A percentile compares a stretch with the other conserved stretches of the same genome.
Evolutionary conservation across 2,113 vertebrate species (phyloP).

Genomic region (Cariama cristata): DNA sequence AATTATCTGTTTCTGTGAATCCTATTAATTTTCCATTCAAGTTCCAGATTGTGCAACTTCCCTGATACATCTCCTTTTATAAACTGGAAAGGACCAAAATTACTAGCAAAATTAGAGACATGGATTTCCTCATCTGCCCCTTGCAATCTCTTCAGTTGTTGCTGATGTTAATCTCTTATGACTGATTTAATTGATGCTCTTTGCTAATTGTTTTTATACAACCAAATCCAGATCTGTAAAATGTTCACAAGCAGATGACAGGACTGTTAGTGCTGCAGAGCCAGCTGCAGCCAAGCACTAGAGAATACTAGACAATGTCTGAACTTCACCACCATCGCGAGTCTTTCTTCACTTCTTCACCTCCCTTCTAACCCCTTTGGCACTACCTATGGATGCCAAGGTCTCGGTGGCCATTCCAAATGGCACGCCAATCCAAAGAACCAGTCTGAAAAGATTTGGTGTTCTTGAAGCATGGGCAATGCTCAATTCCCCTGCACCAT

Average conservation of each 20-base stretch:
- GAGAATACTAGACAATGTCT: not conserved
- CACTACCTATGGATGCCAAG: not conserved
- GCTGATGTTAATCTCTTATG: not conserved
- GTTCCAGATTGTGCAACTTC: slow-evolving; percentile 9
- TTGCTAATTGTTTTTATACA: not conserved
- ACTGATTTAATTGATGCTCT: not conserved
- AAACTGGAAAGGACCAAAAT: not conserved
- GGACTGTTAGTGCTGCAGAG: not conserved
- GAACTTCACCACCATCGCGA: not conserved
- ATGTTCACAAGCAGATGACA: not conserved
- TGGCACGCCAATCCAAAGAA: not conserved
- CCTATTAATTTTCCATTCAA: not conserved
- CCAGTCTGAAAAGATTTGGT: not conserved
- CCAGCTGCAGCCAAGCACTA: not conserved
- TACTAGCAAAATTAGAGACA: not conserved
- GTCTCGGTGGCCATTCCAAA: not conserved
- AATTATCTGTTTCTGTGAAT: slow-evolving; percentile 2
- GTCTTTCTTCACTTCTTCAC: not conserved
- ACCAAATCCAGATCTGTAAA: not conserved
- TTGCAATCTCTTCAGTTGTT: not conserved
- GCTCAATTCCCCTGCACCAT: not conserved
- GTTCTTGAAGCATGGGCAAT: not conserved
- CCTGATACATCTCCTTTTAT: not conserved
- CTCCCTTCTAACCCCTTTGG: not conserved
- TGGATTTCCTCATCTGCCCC: not conserved